Base-by-base conservation (phyloP, 2,113 vertebrate species). In the Syngnathoides biaculeatus region DNA sequence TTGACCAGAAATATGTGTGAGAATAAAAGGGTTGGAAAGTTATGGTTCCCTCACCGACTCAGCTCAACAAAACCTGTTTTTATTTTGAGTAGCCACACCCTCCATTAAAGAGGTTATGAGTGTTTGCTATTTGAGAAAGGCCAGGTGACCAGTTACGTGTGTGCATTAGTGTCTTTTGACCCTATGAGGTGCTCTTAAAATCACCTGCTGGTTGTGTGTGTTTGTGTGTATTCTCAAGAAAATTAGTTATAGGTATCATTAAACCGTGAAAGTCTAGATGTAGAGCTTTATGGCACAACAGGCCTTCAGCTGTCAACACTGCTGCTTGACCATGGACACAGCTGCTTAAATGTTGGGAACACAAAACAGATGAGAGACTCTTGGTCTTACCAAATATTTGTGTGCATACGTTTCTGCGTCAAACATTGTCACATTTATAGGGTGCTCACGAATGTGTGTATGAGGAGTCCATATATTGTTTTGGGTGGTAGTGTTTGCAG, bases 231-330 rank as follows among this genome's bases (percentile, higher is more conserved):
- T 75, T 71, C 69, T 59, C 65, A 65, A 80, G 40, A 64, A 62
- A 72, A 69, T 79, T 72, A 81, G 74, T 78, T 67, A 69, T 72
- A 85, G 68, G 74, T 73, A 80, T 79, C 61, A 73, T 77, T 72
- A 83, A 77, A 71, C 66, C 68, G 63, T 8, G 74, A 63, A 62
- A 75, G 56, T 65, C 67, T 60, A 30, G 57, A 65, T 67, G 65
- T 71, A 74, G 20, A 39, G 24, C 78, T 89, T 82, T 79, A 86
- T 83, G 75, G 75, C 81, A 67, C 85, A 75, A 71, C 79, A 82
- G 79, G 62, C 84, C 80, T 72, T 87, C 80, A 79, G 86, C 87
- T 90, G 88, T 89, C 83, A 89, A 73, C 74, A 72, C 58, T 67
- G 61, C 66, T 67, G 73, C 68, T 72, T 61, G 78, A 78, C 85